A percentile compares a stretch with the other conserved stretches of the same genome.
These are phyloP conservation scores for Drosophila micromelanica DNA, from an alignment of 1,140 invertebrate species.

Conservation along the genomic window DNA sequence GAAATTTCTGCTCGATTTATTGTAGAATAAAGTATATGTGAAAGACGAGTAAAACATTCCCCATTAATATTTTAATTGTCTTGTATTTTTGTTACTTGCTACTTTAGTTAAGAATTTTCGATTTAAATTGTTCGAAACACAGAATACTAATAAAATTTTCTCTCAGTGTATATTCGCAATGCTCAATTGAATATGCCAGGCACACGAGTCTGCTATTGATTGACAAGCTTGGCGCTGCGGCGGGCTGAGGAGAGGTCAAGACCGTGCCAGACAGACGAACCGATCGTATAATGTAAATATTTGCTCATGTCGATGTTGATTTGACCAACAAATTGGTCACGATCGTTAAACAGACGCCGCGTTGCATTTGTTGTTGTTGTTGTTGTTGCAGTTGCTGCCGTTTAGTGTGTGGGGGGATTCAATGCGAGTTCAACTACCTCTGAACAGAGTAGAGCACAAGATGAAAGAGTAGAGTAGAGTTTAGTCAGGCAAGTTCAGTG, in stretches of 20 bases:
- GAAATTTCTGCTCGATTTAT: too few species aligned
- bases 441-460: neutral
- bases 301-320: constrained; percentile 65
- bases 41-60: too few species aligned
- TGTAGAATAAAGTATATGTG: too few species aligned
- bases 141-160: neutral
- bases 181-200: constrained; percentile 69
- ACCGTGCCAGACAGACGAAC: constrained; percentile 33
- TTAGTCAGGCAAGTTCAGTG: neutral
- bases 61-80: too few species aligned
- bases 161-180: constrained; percentile 3
- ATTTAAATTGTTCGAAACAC: too few species aligned
- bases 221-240: constrained; percentile 45
- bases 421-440: constrained; percentile 63
- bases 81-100: too few species aligned
- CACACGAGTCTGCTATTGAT: constrained; percentile 61
- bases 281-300: constrained; percentile 71
- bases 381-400: constrained; percentile 11
- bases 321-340: constrained; percentile 81
- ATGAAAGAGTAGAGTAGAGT: constrained; percentile 8
- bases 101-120: neutral
- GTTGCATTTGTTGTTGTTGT: constrained; percentile 25
- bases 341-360: constrained; percentile 77
- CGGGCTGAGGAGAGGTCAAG: constrained; percentile 9
- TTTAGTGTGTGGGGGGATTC: constrained; percentile 39